A percentile compares a stretch with the other conserved stretches of the same genome.
These are phyloP conservation scores for Tragelaphus buxtoni DNA, from an alignment of 2,113 vertebrate species.

Conservation along the genomic window DNA sequence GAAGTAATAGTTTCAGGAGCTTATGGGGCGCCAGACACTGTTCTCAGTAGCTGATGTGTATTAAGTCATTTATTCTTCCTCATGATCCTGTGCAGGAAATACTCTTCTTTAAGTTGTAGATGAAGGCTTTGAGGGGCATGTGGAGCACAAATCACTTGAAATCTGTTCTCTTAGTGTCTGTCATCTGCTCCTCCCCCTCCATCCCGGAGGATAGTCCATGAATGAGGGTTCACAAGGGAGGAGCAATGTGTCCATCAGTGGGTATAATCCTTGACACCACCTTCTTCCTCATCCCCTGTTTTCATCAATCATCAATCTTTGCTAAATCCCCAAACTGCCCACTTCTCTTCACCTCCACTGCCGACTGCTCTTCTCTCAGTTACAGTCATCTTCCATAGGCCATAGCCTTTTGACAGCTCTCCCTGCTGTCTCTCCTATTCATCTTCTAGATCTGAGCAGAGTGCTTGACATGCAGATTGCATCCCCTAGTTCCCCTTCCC, in stretches of 20 bases:
- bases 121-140: background rate
- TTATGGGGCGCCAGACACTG: rapidly evolving
- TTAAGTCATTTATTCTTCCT: background rate
- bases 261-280: no score
- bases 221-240: background rate
- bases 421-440: background rate
- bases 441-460: background rate
- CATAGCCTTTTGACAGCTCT: background rate
- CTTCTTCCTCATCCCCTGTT: background rate
- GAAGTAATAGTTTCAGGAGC: background rate
- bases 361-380: background rate
- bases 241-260: rapidly evolving
- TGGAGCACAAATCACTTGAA: background rate
- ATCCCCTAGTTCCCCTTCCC: background rate
- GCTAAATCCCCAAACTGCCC: background rate
- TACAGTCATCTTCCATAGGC: no score
- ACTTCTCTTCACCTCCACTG: background rate
- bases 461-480: background rate
- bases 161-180: background rate
- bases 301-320: background rate
- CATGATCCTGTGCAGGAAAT: no score
- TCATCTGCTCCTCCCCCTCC: background rate
- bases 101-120: background rate
- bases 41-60: background rate
- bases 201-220: background rate